Evolutionary conservation across 1,140 invertebrate species (phyloP).

Genomic region (Hormaphis cornu): DNA sequence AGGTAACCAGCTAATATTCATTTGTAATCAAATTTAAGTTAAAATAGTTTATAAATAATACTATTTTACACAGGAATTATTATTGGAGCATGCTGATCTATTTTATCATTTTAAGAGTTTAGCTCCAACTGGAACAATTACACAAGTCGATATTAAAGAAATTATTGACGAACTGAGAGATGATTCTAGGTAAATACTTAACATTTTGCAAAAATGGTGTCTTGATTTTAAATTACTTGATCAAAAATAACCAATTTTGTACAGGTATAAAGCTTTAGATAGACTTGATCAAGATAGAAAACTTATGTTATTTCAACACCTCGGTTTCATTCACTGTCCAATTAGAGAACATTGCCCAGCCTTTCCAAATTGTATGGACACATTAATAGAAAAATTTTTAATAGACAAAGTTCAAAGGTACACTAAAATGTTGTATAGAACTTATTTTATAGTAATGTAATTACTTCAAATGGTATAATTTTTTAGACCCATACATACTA

Average conservation of each 20-base stretch:
- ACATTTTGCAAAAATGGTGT: conserved; percentile 13
- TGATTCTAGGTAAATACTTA: conserved; percentile 63
- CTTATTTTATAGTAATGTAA: not conserved
- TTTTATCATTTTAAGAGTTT: conserved; percentile 90
- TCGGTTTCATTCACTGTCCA: conserved; percentile 92
- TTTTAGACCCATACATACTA: conserved; percentile 56
- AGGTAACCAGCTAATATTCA: conserved; percentile 52
- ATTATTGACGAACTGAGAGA: conserved; percentile 85
- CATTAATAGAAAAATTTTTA: conserved; percentile 65
- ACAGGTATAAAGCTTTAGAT: conserved; percentile 83
- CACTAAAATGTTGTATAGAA: not conserved
- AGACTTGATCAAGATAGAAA: conserved; percentile 88
- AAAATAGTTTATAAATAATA: not conserved
- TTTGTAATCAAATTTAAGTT: not conserved
- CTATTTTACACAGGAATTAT: conserved; percentile 59
- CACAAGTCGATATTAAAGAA: conserved; percentile 86
- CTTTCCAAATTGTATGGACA: conserved; percentile 81
- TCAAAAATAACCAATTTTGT: not conserved
- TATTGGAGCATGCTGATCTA: conserved; percentile 86
- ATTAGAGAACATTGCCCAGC: conserved; percentile 88
- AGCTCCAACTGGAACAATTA: conserved; percentile 79
- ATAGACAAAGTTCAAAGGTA: conserved; percentile 59
- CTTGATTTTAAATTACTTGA: conserved; percentile 1
- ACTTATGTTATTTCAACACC: conserved; percentile 85
- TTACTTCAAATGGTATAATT: not conserved